These are phyloP conservation scores for Hypomecis atomaria DNA, from an alignment of 2,888 invertebrate species.

Conservation along the genomic window DNA sequence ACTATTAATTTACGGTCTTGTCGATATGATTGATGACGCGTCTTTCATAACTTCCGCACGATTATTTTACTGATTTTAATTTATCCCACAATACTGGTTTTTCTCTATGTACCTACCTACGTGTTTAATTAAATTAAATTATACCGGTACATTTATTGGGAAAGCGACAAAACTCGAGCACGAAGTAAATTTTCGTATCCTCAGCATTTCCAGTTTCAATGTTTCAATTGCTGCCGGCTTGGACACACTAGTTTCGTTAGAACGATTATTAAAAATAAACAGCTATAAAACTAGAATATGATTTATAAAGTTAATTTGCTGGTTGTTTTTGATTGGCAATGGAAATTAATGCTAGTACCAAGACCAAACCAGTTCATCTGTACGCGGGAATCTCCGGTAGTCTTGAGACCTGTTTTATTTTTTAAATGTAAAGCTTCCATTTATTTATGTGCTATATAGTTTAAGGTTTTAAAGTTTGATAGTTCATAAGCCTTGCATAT, in stretches of 20 bases:
- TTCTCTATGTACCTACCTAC: background rate
- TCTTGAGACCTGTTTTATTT: constrained; percentile 24
- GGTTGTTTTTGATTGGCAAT: constrained; percentile 13
- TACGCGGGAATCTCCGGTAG: constrained; percentile 23
- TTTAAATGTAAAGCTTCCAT: constrained; percentile 5
- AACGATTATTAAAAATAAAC: background rate
- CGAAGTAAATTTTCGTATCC: background rate
- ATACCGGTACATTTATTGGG: background rate
- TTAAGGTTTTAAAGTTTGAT: no score
- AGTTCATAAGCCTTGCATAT: background rate
- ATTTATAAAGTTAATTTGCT: constrained; percentile 4
- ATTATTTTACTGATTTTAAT: constrained; percentile 1
- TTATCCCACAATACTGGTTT: background rate
- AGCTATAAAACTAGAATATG: background rate
- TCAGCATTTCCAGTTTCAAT: background rate
- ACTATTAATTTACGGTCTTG: constrained; percentile 18
- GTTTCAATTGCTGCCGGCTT: background rate
- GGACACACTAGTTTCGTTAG: background rate
- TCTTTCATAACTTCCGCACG: constrained; percentile 3
- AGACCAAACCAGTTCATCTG: constrained; percentile 27
- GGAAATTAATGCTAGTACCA: constrained; percentile 23
- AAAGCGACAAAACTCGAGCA: background rate
- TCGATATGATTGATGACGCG: constrained; percentile 14
- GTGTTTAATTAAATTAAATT: background rate
- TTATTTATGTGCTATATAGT: constrained; percentile 11